phyloP scores from a whole-genome alignment of 2,888 invertebrate genomes.

The Pollenia angustigena region DNA sequence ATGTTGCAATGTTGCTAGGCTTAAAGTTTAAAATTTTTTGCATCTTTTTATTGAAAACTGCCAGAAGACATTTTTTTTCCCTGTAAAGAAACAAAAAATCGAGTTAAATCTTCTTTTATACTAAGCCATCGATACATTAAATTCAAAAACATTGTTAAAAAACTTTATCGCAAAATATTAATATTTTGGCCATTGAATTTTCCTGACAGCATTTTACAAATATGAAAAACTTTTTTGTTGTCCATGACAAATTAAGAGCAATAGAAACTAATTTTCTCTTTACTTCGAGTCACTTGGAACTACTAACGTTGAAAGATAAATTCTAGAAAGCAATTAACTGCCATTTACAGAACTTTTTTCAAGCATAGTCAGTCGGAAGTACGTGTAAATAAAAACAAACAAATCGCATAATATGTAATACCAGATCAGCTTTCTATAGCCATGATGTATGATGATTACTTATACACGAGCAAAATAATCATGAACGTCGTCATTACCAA shows the following conservation, averaged over 20 bases:
- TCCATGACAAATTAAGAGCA: slow-evolving; percentile 54
- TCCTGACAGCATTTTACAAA: too few relatives aligned
- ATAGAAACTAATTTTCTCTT: slow-evolving; percentile 45
- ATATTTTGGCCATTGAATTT: too few relatives aligned
- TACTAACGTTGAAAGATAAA: background rate
- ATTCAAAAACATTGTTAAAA: too few relatives aligned
- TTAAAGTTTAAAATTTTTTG: too few relatives aligned
- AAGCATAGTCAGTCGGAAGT: background rate
- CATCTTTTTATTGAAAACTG: too few relatives aligned
- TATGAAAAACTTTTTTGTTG: background rate
- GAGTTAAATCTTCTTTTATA: too few relatives aligned
- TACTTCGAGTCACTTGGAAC: slow-evolving; percentile 4
- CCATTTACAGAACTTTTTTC: slow-evolving; percentile 5
- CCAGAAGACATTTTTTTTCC: too few relatives aligned
- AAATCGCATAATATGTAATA: slow-evolving; percentile 39
- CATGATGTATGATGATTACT: slow-evolving; percentile 34
- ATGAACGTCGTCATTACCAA: slow-evolving; percentile 1
- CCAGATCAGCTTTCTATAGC: slow-evolving; percentile 27
- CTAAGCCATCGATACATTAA: too few relatives aligned
- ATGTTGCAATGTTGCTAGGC: too few relatives aligned
- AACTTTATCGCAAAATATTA: too few relatives aligned
- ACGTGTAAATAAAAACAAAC: background rate
- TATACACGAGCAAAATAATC: background rate
- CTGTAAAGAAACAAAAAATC: too few relatives aligned
- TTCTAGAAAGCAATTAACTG: background rate